Evolutionary conservation across 35 echinoderm and acorn worm species (phyloP).

Genomic region (Amphiura filiformis): DNA sequence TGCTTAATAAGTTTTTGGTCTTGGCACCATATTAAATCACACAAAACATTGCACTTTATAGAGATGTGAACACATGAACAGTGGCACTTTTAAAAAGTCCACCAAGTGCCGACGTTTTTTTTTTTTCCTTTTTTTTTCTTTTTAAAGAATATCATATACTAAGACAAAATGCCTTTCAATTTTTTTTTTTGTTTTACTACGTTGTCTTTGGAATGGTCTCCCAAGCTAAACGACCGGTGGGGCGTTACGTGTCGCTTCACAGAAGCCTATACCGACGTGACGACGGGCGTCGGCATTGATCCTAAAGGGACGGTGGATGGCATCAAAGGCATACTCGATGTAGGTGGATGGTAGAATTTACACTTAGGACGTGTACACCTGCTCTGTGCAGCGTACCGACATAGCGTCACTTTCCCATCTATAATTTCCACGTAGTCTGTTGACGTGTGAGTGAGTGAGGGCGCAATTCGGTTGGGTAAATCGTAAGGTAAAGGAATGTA

Average conservation of each 20-base stretch:
- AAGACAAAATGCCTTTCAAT: background rate
- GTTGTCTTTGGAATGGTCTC: constrained; percentile 40
- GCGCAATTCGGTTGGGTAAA: background rate
- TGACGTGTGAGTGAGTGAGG: too few relatives aligned
- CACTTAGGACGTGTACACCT: constrained; percentile 93
- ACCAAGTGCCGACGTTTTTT: background rate
- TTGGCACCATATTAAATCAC: constrained; percentile 19
- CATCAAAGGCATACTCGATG: constrained; percentile 58
- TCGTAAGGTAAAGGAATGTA: background rate
- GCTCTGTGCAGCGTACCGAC: constrained; percentile 96
- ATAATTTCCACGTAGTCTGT: constrained; percentile 99
- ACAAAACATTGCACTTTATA: constrained; percentile 44
- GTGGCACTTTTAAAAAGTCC: constrained; percentile 2
- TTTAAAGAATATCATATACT: background rate
- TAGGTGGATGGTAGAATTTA: constrained; percentile 98
- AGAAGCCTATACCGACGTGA: constrained; percentile 40
- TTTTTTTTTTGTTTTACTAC: background rate
- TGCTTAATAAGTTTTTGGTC: constrained; percentile 25
- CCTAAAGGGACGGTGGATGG: constrained; percentile 63
- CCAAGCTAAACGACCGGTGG: constrained; percentile 13
- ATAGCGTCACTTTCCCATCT: constrained; percentile 97
- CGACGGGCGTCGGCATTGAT: constrained; percentile 52
- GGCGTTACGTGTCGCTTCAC: constrained; percentile 15
- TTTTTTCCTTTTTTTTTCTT: background rate
- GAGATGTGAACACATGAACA: background rate